Base-by-base conservation (phyloP, 1,140 invertebrate genomes). In the Drosophila orosa region DNA sequence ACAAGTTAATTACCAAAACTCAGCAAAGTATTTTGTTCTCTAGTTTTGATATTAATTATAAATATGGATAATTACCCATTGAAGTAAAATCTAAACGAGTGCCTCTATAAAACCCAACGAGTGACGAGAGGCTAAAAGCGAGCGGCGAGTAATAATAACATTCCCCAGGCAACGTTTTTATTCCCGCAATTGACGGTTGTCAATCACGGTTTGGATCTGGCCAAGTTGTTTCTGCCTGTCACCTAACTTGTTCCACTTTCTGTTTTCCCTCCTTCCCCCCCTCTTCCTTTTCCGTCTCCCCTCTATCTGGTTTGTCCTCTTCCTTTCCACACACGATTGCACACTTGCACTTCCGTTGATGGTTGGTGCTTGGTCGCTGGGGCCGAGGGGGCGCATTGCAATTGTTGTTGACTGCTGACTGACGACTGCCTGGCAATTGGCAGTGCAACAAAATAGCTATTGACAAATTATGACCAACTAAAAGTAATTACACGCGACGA, bases 391-490 rank as follows among this genome's bases (percentile, higher is more conserved):
- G 62, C 48, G 31, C 19, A 56, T 27, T 57, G 55, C 29, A 31
- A 69, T 59, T 79, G 48, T 58, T 42, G 60, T 71, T 39, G 67
- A 57, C 52, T 71, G 66, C 66, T 57, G 67, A 39, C 66, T 57
- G 67, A 39, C 45, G 67, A 71, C 63, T 71, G 65, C 66, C 44
- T 67, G 72, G 47, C 63, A 77, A 74, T 75, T 76, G 79, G 63
- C 83, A 75, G 57, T 72, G 84, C 83, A 80, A 89, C 84, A 87
- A 87, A 89, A 87, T 89, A 89, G 85, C 85, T 90, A 89, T 87
- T 87, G 84, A 87, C 84, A 87, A 87, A 87, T 87, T 87, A 87
- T 87, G 84, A 79, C 84, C 84, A 87, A 87, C 84, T 87, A 84
- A 89, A 87, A 89, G 85, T 84, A 87, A 87, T 89, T 89, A 89